Evolutionary conservation across 2,888 invertebrate genomes (phyloP), one percentile per base, ranked within the genome.

Genomic region (Melanotus villosus): DNA sequence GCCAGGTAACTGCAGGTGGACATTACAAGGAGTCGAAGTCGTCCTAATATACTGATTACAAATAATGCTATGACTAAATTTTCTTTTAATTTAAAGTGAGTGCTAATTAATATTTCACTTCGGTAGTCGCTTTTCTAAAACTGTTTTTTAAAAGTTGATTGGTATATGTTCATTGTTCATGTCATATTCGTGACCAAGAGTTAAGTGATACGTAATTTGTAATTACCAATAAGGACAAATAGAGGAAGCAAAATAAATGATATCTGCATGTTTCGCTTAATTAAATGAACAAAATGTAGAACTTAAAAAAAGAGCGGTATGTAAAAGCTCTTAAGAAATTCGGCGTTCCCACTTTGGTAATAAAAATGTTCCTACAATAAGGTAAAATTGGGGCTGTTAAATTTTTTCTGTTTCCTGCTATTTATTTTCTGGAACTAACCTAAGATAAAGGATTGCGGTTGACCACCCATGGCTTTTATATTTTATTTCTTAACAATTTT

Each of bases 1-100:
- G 68, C 70, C 73, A 75, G 71, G 73, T 74, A 75, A 70, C 59
- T 63, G 65, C 73, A 74, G 71, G 70, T 71, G 69, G 72, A 66
- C 71, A 63, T 43, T 38, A 36, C 16, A 14, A 47, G 12, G 3
- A 47, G 26, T 34, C 59, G 3, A 26, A 43, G 23, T 47, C 23
- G 5, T 43, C 43, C 18, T 43, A 16, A 18, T 41, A 19, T 9
- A 43, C 19, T 43, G 6, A 43, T 43, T 43, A 43, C 7, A 10
- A 43, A 19, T 7, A 41, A n/a, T n/a, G n/a, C 9, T 41, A 41
- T 19, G 19, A 18, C 10, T 2, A 34, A 12, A 12, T 34, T 34
- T 34, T 34, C 34, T 5, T 34, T 34, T 12, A 5, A 1, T 34
- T 34, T 34, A 34, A 34, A 1, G 12, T 12, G 12, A 34, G n/a